These are phyloP conservation scores for Caenorhabditis zanzibari DNA, from an alignment of 2,888 invertebrate genomes.

Conservation along the genomic window DNA sequence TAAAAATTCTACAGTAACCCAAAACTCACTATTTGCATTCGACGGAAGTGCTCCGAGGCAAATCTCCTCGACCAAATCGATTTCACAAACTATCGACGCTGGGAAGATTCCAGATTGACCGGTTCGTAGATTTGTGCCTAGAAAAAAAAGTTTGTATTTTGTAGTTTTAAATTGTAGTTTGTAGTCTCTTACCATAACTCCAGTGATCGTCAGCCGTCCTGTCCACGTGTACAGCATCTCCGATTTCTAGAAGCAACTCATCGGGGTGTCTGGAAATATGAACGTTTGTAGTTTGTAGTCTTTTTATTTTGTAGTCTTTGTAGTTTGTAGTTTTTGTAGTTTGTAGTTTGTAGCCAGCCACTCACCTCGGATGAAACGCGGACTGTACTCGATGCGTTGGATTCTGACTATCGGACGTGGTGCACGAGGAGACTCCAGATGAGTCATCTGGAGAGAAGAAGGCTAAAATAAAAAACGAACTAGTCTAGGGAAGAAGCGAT, in stretches of 20 bases:
- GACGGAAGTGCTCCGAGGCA: slow-evolving; percentile 85
- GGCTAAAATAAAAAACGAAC: slow-evolving; percentile 63
- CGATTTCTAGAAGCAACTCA: slow-evolving; percentile 96
- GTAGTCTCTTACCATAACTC: slow-evolving; percentile 91
- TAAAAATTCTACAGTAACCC: background rate
- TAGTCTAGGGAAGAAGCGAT: slow-evolving; percentile 5
- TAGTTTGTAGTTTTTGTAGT: slow-evolving; percentile 1
- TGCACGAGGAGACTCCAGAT: slow-evolving; percentile 82
- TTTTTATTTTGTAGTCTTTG: too few species aligned
- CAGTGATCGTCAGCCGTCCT: slow-evolving; percentile 95
- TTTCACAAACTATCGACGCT: slow-evolving; percentile 96
- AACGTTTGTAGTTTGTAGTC: background rate
- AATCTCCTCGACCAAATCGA: slow-evolving; percentile 94
- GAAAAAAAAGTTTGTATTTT: slow-evolving; percentile 27
- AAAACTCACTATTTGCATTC: slow-evolving; percentile 72
- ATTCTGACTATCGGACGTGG: slow-evolving; percentile 77
- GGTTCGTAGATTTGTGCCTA: slow-evolving; percentile 94
- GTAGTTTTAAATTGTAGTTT: background rate
- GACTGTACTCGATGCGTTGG: slow-evolving; percentile 88
- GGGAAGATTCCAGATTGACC: slow-evolving; percentile 97
- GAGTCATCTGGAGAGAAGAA: slow-evolving; percentile 80
- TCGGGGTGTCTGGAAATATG: slow-evolving; percentile 67
- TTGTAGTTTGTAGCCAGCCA: background rate
- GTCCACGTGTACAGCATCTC: slow-evolving; percentile 94
- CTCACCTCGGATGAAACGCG: slow-evolving; percentile 91